These are phyloP conservation scores for Pyxicephalus adspersus DNA, from an alignment of 2,113 vertebrate genomes.

Conservation along the genomic window DNA sequence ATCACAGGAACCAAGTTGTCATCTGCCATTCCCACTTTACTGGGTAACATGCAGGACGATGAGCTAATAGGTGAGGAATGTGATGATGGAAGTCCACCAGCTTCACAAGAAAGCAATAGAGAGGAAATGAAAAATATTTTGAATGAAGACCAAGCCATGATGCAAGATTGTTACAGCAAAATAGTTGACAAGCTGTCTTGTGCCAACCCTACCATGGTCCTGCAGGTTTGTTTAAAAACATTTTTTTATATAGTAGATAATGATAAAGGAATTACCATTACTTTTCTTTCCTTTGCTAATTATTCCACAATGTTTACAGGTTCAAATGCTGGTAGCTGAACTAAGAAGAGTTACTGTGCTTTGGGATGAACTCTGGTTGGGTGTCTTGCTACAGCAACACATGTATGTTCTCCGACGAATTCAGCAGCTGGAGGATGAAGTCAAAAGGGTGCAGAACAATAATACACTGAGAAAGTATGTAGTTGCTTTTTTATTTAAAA, in stretches of 20 bases:
- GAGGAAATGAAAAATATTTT: conserved; percentile 85
- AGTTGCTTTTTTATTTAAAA: conserved; percentile 31
- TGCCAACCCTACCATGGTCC: conserved; percentile 96
- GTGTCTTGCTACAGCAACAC: conserved; percentile 94
- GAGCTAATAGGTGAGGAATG: conserved; percentile 81
- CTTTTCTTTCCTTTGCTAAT: background rate
- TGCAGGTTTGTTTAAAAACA: conserved; percentile 83
- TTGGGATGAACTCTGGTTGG: conserved; percentile 97
- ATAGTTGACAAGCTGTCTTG: conserved; percentile 94
- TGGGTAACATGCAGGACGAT: conserved; percentile 92
- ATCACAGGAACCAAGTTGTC: conserved; percentile 86
- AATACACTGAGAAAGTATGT: conserved; percentile 92
- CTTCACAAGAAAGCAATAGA: conserved; percentile 82
- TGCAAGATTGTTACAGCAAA: conserved; percentile 99
- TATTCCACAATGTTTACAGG: conserved; percentile 68
- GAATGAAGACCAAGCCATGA: conserved; percentile 97
- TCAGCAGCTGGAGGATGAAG: conserved; percentile 95
- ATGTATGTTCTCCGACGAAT: conserved; percentile 94
- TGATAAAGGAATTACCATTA: background rate
- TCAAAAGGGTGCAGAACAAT: conserved; percentile 97
- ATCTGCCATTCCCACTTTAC: conserved; percentile 88
- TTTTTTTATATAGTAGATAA: background rate
- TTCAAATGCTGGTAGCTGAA: conserved; percentile 95
- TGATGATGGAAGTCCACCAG: conserved; percentile 77
- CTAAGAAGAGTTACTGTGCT: conserved; percentile 94